phyloP scores from a whole-genome alignment of 2,797 vertebrate species.

The Thaleichthys pacificus region DNA sequence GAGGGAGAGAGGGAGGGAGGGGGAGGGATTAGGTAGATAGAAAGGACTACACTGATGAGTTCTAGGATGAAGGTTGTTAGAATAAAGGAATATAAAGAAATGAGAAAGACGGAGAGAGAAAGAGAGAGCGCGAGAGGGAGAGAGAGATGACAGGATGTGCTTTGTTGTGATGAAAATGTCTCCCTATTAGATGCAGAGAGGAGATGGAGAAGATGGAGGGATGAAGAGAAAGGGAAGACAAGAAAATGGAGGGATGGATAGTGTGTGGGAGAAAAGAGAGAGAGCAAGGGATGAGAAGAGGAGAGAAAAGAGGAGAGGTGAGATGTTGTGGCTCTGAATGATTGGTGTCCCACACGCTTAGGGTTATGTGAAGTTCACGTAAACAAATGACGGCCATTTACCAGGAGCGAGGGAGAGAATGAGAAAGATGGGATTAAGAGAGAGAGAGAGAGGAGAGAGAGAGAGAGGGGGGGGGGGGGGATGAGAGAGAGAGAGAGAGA shows the following conservation, averaged over 20 bases:
- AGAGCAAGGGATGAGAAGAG: slow-evolving; percentile 44
- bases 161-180: no score
- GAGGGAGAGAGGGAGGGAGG: not conserved
- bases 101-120: no score
- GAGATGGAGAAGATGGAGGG: not conserved
- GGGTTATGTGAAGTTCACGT: slow-evolving; percentile 83
- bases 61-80: no score
- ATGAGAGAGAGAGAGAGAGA: not conserved
- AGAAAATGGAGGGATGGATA: slow-evolving; percentile 43
- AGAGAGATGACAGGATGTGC: slow-evolving; percentile 14
- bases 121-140: not conserved
- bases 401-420: slow-evolving; percentile 71
- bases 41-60: no score
- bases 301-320: slow-evolving; percentile 51
- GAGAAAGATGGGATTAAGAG: slow-evolving; percentile 58
- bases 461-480: not conserved
- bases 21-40: slow-evolving; percentile 7
- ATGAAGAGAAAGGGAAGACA: not conserved
- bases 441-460: not conserved
- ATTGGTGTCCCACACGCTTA: slow-evolving; percentile 78
- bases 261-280: slow-evolving; percentile 46
- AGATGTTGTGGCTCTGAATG: slow-evolving; percentile 69
- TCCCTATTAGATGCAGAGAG: slow-evolving; percentile 29
- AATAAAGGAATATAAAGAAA: no score
- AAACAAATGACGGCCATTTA: slow-evolving; percentile 84